Evolutionary conservation across 1,140 invertebrate genomes (phyloP).

Genomic region (Eurosta solidaginis): DNA sequence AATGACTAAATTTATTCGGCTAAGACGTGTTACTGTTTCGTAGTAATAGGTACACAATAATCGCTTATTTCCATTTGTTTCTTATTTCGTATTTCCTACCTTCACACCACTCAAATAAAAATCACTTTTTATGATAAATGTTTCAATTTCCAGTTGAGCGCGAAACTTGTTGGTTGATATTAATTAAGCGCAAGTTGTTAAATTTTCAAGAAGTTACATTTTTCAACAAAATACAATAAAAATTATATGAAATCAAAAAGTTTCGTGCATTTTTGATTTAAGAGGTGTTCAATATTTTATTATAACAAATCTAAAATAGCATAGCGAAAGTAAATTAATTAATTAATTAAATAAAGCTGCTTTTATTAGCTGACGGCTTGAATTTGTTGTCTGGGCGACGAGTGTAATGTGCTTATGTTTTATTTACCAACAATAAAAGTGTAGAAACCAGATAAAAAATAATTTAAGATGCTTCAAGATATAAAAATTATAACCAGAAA

Average conservation of each 20-base stretch:
- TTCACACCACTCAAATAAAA: not conserved
- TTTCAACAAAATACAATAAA: not conserved
- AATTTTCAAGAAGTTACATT: not conserved
- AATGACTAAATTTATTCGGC: not conserved
- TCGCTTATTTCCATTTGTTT: not conserved
- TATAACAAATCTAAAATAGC: no score
- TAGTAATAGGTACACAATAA: no score
- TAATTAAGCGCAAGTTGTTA: not conserved
- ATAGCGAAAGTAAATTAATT: no score
- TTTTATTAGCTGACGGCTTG: not conserved
- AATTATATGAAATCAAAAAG: no score
- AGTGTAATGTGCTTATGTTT: not conserved
- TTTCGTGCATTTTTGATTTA: no score
- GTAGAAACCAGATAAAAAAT: not conserved
- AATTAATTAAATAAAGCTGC: not conserved
- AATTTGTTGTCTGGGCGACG: not conserved
- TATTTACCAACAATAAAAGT: not conserved
- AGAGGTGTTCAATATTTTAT: no score
- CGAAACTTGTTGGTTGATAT: not conserved
- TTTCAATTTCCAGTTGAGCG: slow-evolving; percentile 4
- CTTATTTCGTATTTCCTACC: not conserved
- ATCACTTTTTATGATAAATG: not conserved
- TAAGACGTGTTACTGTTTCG: not conserved
- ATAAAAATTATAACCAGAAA: not conserved
- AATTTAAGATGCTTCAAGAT: not conserved